Conservation (phyloP, 2,113 vertebrate genomes). For the Gobiocypris rarus region DNA sequence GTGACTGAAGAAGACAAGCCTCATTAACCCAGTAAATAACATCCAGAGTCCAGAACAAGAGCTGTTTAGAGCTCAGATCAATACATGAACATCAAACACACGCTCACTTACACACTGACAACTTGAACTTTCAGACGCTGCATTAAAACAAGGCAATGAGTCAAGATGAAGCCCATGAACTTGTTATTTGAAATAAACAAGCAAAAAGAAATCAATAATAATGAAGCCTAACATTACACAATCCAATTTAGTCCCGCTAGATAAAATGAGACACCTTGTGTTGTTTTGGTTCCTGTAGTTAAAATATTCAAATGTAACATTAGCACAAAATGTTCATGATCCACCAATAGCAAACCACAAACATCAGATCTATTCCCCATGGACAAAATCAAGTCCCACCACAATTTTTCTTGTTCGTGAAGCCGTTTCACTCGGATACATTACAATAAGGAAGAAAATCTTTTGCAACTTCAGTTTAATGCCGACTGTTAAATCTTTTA, state of each 20-base stretch:
- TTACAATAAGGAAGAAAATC: too few relatives aligned
- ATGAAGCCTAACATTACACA: neutral
- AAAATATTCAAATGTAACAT: too few relatives aligned
- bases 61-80: constrained; percentile 28
- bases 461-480: too few relatives aligned
- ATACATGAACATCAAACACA: constrained; percentile 10
- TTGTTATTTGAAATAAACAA: neutral
- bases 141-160: neutral
- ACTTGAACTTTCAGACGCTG: neutral
- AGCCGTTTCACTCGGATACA: too few relatives aligned
- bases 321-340: neutral
- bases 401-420: too few relatives aligned
- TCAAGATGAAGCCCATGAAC: neutral
- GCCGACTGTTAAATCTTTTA: too few relatives aligned
- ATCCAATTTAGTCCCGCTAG: neutral
- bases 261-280: neutral
- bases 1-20: neutral
- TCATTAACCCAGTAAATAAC: constrained; percentile 19
- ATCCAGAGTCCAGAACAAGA: constrained; percentile 2
- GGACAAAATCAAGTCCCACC: too few relatives aligned
- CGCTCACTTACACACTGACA: constrained; percentile 18
- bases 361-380: too few relatives aligned
- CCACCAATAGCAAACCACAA: too few relatives aligned
- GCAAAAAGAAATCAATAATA: neutral
- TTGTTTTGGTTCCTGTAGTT: neutral